These are phyloP conservation scores for Augochlora pura DNA, from an alignment of 1,140 invertebrate genomes.

Conservation along the genomic window DNA sequence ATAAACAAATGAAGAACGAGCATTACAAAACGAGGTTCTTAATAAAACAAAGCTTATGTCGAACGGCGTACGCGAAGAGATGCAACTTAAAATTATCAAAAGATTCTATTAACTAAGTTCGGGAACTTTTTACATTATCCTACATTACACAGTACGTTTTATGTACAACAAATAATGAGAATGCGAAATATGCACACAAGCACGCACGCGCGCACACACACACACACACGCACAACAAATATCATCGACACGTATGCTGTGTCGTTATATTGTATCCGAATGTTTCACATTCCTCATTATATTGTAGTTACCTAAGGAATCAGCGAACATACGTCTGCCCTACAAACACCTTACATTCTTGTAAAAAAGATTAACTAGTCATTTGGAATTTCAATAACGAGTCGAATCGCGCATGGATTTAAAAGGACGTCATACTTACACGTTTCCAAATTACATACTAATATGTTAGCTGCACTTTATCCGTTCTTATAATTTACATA, in stretches of 20 bases:
- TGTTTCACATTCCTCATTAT: not conserved
- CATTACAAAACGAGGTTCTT: not conserved
- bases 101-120: not conserved
- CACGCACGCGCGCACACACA: no score
- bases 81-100: not conserved
- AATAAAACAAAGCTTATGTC: not conserved
- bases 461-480: not conserved
- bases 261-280: not conserved
- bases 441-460: not conserved
- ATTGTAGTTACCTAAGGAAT: not conserved
- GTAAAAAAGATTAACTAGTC: not conserved
- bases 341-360: not conserved
- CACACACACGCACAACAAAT: no score
- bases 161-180: not conserved
- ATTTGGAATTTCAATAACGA: not conserved
- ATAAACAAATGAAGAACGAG: not conserved
- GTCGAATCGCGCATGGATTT: not conserved
- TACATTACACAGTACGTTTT: not conserved
- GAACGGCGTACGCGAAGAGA: not conserved
- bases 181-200: not conserved
- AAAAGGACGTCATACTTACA: not conserved
- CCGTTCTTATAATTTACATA: not conserved
- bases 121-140: slow-evolving; percentile 10
- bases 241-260: not conserved
- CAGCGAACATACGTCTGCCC: not conserved